Evolutionary conservation across 2,113 vertebrate species (phyloP).

Genomic region (Stictonetta naevosa): DNA sequence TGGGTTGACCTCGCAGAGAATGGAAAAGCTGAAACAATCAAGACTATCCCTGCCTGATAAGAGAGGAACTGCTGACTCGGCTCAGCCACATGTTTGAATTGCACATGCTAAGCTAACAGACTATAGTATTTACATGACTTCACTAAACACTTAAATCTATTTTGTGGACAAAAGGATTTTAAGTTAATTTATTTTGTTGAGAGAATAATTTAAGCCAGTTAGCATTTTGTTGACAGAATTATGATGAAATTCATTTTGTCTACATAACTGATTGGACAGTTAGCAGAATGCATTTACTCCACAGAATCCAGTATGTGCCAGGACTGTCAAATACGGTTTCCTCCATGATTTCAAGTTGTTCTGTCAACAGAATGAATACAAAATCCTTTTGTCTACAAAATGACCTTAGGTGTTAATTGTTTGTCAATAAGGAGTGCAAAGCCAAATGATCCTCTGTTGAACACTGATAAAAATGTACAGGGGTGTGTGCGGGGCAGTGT

Average conservation of each 20-base stretch:
- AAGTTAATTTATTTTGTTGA: constrained; percentile 78
- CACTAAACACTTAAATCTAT: constrained; percentile 73
- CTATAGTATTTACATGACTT: constrained; percentile 69
- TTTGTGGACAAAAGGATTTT: constrained; percentile 77
- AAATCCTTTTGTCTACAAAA: constrained; percentile 66
- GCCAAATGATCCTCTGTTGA: constrained; percentile 59
- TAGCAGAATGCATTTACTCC: constrained; percentile 60
- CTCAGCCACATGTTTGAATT: constrained; percentile 55
- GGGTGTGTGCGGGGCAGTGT: neutral
- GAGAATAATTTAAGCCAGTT: constrained; percentile 77
- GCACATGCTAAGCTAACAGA: constrained; percentile 54
- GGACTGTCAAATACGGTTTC: constrained; percentile 66
- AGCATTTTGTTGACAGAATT: constrained; percentile 80
- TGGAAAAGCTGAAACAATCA: neutral
- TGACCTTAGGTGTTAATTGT: constrained; percentile 67
- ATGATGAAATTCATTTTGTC: constrained; percentile 77
- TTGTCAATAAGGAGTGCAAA: constrained; percentile 12
- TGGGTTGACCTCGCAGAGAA: neutral
- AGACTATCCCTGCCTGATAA: neutral
- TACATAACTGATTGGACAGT: constrained; percentile 72
- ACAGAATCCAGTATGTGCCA: constrained; percentile 42
- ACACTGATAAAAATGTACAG: constrained; percentile 46
- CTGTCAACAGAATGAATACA: constrained; percentile 64
- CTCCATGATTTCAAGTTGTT: constrained; percentile 49
- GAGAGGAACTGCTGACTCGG: constrained; percentile 7